These are phyloP conservation scores for Callyntrura guangdongensis DNA, from an alignment of 2,888 invertebrate species.

Conservation along the genomic window DNA sequence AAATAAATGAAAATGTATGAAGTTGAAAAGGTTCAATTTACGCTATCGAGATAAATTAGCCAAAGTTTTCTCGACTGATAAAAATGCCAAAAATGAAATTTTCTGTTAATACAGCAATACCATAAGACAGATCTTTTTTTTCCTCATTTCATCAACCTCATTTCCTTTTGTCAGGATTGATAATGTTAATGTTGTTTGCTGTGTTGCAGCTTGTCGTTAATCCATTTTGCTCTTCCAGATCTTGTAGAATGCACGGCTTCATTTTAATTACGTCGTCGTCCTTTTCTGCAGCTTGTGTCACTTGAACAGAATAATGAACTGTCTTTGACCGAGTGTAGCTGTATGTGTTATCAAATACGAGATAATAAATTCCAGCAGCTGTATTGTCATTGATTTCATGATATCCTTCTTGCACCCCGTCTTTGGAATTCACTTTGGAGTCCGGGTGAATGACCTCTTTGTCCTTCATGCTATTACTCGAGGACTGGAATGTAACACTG, in stretches of 20 bases:
- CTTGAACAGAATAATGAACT: conserved; percentile 58
- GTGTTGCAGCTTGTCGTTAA: neutral
- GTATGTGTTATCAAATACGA: conserved; percentile 74
- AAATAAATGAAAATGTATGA: no score
- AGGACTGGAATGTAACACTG: conserved; percentile 20
- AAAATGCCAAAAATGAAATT: no score
- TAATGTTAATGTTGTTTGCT: neutral
- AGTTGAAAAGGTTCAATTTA: no score
- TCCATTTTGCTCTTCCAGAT: neutral
- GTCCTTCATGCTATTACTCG: neutral
- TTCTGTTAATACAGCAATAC: no score
- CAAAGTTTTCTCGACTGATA: no score
- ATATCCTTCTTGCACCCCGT: conserved; percentile 50
- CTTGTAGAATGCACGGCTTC: neutral
- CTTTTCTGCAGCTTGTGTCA: conserved; percentile 11
- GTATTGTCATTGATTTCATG: neutral
- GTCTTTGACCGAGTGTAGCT: conserved; percentile 72
- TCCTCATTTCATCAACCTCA: neutral
- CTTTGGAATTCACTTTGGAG: conserved; percentile 56
- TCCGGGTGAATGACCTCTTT: neutral
- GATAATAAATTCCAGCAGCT: conserved; percentile 60
- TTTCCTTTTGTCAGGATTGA: neutral
- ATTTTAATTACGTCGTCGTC: neutral
- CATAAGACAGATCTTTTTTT: no score
- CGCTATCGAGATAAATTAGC: no score